Evolutionary conservation across 2,888 invertebrate species (phyloP), one percentile per base, ranked within the genome.

Genomic region (Bhutanitis thaidina): DNA sequence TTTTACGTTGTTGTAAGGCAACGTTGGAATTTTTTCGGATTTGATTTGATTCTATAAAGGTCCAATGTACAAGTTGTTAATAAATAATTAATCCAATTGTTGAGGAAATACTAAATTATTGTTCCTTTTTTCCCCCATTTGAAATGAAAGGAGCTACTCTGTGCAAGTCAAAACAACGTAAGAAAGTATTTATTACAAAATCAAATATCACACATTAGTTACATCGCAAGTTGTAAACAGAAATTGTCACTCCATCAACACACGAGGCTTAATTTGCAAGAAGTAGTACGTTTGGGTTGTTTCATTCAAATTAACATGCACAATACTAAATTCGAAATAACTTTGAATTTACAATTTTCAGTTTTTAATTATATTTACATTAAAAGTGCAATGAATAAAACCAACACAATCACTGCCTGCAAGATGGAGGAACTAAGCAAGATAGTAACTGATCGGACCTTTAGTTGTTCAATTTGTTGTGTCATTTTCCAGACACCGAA

Each of bases 71-170:
- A 78, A 71, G 32, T 13, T n/a, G 8, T 20, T 20, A 3, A 3
- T 20, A n/a, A 37, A 10, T 38, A 38, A 27, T 5, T 27, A 27
- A 8, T 8, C 5, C 2, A 4, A 40, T 37, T 36, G 53, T 58
- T 57, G 53, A 57, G 57, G 56, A 57, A 60, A 61, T 60, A 43
- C 49, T 56, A 57, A 55, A 57, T 56, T 58, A 30, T 52, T 34
- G 59, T 71, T 74, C 69, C 62, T 64, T 62, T 66, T 57, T 66
- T 62, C 68, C 61, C 66, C 65, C 10, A 47, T 36, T 30, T 68
- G n/a, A n/a, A n/a, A n/a, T n/a, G n/a, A 60, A 65, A 85, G 82
- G 83, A 85, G 75, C 83, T 85, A 68, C 85, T 86, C 73, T 80
- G 77, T 67, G 77, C 79, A 62, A 76, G 70, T 65, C 77, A 74